These are phyloP conservation scores for Enoplosus armatus DNA, from an alignment of 2,797 vertebrate species.

Conservation along the genomic window DNA sequence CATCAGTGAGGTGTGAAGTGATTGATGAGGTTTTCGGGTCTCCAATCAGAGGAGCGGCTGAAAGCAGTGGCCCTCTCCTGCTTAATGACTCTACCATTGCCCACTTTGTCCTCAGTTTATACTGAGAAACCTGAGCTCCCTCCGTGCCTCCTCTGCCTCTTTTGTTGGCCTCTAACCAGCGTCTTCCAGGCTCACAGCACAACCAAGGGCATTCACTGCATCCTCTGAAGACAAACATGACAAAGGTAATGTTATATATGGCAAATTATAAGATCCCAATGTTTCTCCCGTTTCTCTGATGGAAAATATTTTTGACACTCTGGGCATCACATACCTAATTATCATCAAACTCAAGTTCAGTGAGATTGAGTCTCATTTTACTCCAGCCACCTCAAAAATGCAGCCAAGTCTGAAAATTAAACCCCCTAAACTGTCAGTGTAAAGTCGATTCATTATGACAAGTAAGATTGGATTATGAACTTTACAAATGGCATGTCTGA, in stretches of 20 bases:
- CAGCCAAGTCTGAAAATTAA: constrained; percentile 22
- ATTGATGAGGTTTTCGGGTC: constrained; percentile 45
- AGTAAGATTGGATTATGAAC: constrained; percentile 27
- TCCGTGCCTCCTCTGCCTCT: constrained; percentile 33
- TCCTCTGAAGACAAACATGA: constrained; percentile 32
- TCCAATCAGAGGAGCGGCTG: constrained; percentile 13
- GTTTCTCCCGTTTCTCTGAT: constrained; percentile 22
- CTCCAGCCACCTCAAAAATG: neutral
- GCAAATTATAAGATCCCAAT: neutral
- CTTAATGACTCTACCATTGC: constrained; percentile 49
- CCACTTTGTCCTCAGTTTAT: constrained; percentile 30
- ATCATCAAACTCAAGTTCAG: constrained; percentile 16
- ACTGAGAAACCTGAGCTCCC: constrained; percentile 37
- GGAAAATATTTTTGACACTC: constrained; percentile 25
- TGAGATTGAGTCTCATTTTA: constrained; percentile 6
- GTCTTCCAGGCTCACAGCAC: constrained; percentile 14
- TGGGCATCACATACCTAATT: constrained; percentile 26
- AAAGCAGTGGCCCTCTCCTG: constrained; percentile 11
- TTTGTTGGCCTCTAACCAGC: constrained; percentile 20
- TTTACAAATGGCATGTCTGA: neutral
- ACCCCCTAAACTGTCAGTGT: neutral
- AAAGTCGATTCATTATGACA: constrained; percentile 8
- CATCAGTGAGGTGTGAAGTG: constrained; percentile 41
- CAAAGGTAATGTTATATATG: constrained; percentile 21
- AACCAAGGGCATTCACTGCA: constrained; percentile 27